Base-by-base conservation (phyloP, 2,113 vertebrate species). In the Xerus inauris region DNA sequence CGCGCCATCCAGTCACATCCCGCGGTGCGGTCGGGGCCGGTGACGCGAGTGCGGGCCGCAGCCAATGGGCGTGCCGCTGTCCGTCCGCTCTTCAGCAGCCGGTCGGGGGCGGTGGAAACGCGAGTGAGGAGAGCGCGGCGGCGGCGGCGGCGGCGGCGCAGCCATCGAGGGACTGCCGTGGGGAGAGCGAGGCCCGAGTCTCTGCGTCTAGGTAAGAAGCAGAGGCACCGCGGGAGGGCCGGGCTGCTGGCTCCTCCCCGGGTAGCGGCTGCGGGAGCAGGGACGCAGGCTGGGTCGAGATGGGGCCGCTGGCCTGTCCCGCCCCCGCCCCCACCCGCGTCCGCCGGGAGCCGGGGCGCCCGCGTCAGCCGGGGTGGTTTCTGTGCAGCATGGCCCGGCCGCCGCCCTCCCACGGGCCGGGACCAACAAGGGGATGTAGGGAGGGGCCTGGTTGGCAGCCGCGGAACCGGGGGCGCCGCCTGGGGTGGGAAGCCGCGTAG, bases 61-160 rank as follows among this genome's bases (percentile, higher is more conserved):
- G 96, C 98, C 98, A 97, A 97, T 98, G 95, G 96, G 93, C 76
- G 87, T 24, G 87, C 59, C 82, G 5, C 76, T 96, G 51, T 47
- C 69, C 20, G 79, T 96, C 96, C 97, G 95, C 95, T 98, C 79
- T 95, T 97, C 86, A 40, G 97, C 96, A 77, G 96, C 97, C 76
- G 89, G 93, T 47, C 96, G 87, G 83, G 95, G 97, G 96, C 72
- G 94, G 97, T 97, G 92, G 77, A 72, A 88, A 75, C 62, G 94
- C 67, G 47, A 94, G 96, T 93, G 96, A 94, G 22, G 90, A 92
- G 92, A 97, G 84, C 84, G 88, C 88, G 69, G 76, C 94, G 69
- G 92, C 69, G 57, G 91, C 54, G 72, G 88, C 85, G 69, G 75
- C 94, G 67, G 89, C 69, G 65, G 91, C 54, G 72, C 62, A 87